Evolutionary conservation across 2,797 vertebrate species (phyloP).

Genomic region (Ciconia nigra): DNA sequence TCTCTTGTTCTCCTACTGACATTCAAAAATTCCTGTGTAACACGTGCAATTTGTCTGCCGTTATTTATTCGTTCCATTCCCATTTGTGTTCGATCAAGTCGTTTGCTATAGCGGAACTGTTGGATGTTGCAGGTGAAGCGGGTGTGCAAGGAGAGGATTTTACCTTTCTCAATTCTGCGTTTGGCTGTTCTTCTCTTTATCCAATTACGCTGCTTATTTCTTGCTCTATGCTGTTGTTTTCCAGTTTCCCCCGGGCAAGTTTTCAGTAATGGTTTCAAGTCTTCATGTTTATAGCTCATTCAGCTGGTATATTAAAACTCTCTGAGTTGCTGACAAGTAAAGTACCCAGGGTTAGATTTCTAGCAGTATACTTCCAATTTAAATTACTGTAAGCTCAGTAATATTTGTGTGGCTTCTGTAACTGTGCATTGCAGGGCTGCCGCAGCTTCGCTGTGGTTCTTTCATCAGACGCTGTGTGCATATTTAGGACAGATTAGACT

Average conservation of each 20-base stretch:
- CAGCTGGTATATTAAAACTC: background rate
- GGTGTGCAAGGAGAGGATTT: background rate
- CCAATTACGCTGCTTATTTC: background rate
- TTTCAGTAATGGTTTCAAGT: background rate
- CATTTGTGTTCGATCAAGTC: background rate
- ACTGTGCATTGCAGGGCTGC: background rate
- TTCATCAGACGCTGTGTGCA: background rate
- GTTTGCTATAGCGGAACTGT: background rate
- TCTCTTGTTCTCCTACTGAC: background rate
- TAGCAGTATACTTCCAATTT: background rate
- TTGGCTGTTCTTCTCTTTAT: background rate
- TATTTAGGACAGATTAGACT: background rate
- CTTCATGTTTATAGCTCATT: background rate
- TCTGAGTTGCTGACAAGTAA: background rate
- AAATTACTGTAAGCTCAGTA: background rate
- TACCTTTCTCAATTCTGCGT: background rate
- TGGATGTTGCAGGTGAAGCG: background rate
- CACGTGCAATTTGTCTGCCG: fast-evolving
- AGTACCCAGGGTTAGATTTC: background rate
- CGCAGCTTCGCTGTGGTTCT: background rate
- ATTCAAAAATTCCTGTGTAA: fast-evolving
- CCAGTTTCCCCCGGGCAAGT: background rate
- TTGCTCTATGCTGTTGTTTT: background rate
- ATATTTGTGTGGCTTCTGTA: background rate
- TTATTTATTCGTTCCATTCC: background rate